Base-by-base conservation (phyloP, 2,797 vertebrate genomes). In the Malurus leucopterus region DNA sequence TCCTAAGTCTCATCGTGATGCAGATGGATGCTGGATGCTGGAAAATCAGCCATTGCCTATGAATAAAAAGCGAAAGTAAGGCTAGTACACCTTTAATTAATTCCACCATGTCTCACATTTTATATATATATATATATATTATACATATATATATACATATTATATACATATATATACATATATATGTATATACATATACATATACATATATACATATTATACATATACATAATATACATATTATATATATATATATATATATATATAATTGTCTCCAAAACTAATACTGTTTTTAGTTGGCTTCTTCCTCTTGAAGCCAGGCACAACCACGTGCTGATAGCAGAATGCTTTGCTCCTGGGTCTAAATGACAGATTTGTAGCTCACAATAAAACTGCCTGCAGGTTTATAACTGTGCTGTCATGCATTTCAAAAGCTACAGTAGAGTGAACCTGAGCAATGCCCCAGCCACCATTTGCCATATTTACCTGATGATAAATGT, bases 401-500 rank as follows among this genome's bases (percentile, higher is more conserved):
- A 65, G 74, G 54, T 92, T 94, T 87, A 94, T 86, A 79, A 41
- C 74, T 79, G 67, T 73, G 54, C 79, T 91, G 76, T 68, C 91
- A 88, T 74, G 61, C 77, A 75, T 94, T 90, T 86, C 82, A 77
- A 91, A 91, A 89, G 54, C 40, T 90, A 63, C 77, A 84, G 62
- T 24, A 64, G 64, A 90, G 49, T 30, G n/a, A 92, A 77, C 44
- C 30, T 41, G 62, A 90, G 63, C 76, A 81, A 65, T 86, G 71
- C 53, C 50, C 46, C 68, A 90, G 84, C 29, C 57, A 78, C 55
- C 51, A 32, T 69, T 87, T 87, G 82, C 82, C 71, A 82, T 89
- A 91, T 90, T 92, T 94, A 84, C 76, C 59, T 41, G 63, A 68
- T 68, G 76, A 89, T 84, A 87, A 84, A 93, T 88, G 62, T 74